Evolutionary conservation across 2,888 invertebrate species (phyloP).

Genomic region (Leptogaster cylindrica): DNA sequence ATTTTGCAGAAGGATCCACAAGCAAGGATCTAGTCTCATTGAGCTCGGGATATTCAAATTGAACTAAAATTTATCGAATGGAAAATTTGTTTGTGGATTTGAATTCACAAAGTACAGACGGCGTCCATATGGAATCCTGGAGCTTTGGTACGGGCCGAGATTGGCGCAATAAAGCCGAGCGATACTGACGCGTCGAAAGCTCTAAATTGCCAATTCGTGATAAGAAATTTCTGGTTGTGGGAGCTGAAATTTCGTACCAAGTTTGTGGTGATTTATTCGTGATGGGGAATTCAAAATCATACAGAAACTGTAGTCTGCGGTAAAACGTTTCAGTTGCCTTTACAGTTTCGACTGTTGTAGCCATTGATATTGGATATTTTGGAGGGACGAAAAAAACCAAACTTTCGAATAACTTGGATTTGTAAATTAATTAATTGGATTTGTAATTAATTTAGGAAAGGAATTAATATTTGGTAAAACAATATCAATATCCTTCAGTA

Average conservation of each 20-base stretch:
- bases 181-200: conserved; percentile 35
- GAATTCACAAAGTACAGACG: conserved; percentile 11
- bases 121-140: conserved; percentile 15
- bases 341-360: too few species aligned
- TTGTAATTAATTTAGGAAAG: too few species aligned
- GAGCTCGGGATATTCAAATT: conserved; percentile 23
- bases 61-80: conserved; percentile 31
- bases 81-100: conserved; percentile 39
- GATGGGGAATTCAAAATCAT: too few species aligned
- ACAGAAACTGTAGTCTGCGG: background rate
- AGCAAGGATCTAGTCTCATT: conserved; percentile 18
- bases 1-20: conserved; percentile 22
- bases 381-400: too few species aligned
- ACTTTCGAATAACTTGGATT: too few species aligned
- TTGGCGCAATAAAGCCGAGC: conserved; percentile 2
- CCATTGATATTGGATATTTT: too few species aligned
- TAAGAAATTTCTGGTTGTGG: conserved; percentile 13
- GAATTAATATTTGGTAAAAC: too few species aligned
- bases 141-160: background rate
- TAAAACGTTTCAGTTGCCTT: too few species aligned
- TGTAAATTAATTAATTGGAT: too few species aligned
- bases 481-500: too few species aligned
- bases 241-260: too few species aligned
- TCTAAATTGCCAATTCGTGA: conserved; percentile 30
- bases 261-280: too few species aligned